Percentiles rank a stretch among this genome's conserved stretches.
These are phyloP conservation scores for Galerucella nymphaeae DNA, from an alignment of 2,888 invertebrate species.

Conservation along the genomic window DNA sequence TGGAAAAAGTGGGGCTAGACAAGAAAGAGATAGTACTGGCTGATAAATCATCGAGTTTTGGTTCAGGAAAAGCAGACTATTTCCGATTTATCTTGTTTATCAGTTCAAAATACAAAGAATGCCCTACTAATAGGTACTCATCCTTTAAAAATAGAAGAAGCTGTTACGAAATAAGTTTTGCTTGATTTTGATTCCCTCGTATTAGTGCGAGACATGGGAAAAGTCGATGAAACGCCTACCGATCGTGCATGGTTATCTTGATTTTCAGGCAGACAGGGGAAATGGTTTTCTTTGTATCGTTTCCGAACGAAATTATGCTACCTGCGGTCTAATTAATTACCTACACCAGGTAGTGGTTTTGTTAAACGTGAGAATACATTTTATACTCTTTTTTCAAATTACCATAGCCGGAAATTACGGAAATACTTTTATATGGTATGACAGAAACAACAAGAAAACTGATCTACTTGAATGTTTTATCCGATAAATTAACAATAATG, in stretches of 20 bases:
- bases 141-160: too few species aligned
- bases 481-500: not conserved
- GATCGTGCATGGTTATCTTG: conserved; percentile 50
- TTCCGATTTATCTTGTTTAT: too few species aligned
- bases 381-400: not conserved
- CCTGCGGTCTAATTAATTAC: conserved; percentile 33
- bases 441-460: not conserved
- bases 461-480: not conserved
- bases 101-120: too few species aligned
- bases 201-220: conserved; percentile 57
- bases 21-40: too few species aligned
- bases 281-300: conserved; percentile 37
- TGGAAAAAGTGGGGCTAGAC: too few species aligned
- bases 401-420: conserved; percentile 14
- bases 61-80: too few species aligned
- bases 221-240: conserved; percentile 52
- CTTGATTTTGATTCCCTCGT: conserved; percentile 18
- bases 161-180: too few species aligned
- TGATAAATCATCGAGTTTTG: too few species aligned
- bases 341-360: conserved; percentile 26
- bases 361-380: conserved; percentile 31
- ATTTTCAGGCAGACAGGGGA: conserved; percentile 34
- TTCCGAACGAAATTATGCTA: conserved; percentile 34
- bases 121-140: too few species aligned
- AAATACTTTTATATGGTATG: conserved; percentile 12